Conservation (phyloP, 2,113 vertebrate genomes). For the Sander lucioperca region DNA sequence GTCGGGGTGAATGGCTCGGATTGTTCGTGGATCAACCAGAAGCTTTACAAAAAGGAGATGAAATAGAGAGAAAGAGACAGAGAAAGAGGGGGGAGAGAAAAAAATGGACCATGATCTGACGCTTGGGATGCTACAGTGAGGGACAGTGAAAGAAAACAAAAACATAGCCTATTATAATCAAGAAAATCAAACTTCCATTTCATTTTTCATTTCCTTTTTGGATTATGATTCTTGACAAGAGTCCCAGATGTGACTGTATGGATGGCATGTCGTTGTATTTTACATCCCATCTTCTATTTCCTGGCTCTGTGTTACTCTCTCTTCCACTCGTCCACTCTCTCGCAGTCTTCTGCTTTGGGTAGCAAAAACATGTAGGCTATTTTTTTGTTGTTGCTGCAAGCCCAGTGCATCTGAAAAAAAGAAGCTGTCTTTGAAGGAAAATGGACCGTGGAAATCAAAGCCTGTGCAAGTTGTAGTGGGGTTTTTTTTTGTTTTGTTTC, state of each 20-base stretch:
- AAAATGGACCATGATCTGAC: constrained; percentile 71
- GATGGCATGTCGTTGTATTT: constrained; percentile 72
- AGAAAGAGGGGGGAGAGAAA: not conserved
- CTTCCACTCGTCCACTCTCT: constrained; percentile 67
- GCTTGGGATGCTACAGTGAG: constrained; percentile 66
- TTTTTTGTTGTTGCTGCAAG: constrained; percentile 65
- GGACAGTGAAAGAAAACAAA: constrained; percentile 55
- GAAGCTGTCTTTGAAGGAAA: constrained; percentile 8
- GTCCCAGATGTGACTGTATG: constrained; percentile 74
- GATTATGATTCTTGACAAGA: constrained; percentile 78
- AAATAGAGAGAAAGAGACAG: constrained; percentile 24
- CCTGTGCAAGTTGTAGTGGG: constrained; percentile 13
- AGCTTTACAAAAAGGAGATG: constrained; percentile 60
- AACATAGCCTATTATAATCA: constrained; percentile 21
- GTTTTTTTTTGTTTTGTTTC: not conserved
- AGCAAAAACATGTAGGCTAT: constrained; percentile 74
- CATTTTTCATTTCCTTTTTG: constrained; percentile 49
- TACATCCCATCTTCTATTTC: constrained; percentile 61
- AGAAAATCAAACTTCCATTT: constrained; percentile 39
- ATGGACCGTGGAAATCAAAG: constrained; percentile 45
- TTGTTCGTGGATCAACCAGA: constrained; percentile 57
- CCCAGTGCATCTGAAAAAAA: constrained; percentile 46
- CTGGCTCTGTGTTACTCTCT: constrained; percentile 51
- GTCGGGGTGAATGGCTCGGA: constrained; percentile 62
- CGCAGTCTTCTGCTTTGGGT: constrained; percentile 77